Base-by-base conservation (phyloP, 2,888 invertebrate species). In the Trachelus iudaicus region DNA sequence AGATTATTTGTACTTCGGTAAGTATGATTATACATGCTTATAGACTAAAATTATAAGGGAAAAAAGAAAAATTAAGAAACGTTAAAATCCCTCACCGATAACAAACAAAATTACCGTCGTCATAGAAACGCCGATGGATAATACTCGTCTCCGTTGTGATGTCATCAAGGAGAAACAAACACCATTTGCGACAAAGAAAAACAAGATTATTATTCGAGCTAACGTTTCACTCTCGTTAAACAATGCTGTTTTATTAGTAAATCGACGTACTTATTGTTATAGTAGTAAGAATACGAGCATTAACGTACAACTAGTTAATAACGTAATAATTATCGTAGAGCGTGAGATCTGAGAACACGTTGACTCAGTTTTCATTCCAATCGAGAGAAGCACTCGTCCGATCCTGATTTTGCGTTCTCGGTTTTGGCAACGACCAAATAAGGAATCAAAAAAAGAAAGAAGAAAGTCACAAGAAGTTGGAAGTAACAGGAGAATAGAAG, bases 311-410 rank as follows among this genome's bases (percentile, higher is more conserved):
- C 84, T 84, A 86, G 85, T 82, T 82, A 82, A 82, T 82, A 84
- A 84, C 30, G 69, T 69, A 69, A 69, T 33, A 69, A 69, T 31
- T 31, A 69, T 33, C 69, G 69, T 69, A 69, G 69, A 30, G 30
- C 69, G 84, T 90, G 90, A 90, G 90, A 90, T 90, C 90, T 89
- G 89, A 88, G 87, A 89, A 87, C 85, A 87, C 88, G 87, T 88
- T 84, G 85, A 84, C 86, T 87, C 73, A 68, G 56, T 71, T 69
- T 31, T 12, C 23, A 12, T 40, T 69, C 77, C 69, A 69, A 69
- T 73, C 73, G 74, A 34, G 56, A 71, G 37, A 12, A 56, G 76
- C 73, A 71, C 73, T 77, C 69, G 56, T 73, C 40, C 69, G 69
- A 37, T 31, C 30, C 31, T 33, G 69, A 11, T n/a, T 23, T 76